These are phyloP conservation scores for Gephyroberyx darwinii DNA, from an alignment of 2,797 vertebrate genomes.

Conservation along the genomic window DNA sequence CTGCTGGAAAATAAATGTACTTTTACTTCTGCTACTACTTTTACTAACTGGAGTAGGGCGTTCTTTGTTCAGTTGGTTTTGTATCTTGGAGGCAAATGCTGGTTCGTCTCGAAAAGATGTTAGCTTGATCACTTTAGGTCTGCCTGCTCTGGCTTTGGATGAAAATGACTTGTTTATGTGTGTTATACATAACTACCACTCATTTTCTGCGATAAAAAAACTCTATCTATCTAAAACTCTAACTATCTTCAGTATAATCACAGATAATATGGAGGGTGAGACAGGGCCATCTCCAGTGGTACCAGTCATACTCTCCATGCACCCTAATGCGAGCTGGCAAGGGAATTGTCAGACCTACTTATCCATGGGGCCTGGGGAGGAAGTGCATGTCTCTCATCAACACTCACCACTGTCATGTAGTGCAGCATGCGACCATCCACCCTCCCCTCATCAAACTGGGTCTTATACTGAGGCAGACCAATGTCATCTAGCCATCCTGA, in stretches of 20 bases:
- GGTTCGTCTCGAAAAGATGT: too few species aligned
- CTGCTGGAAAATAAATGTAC: too few species aligned
- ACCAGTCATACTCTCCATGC: neutral
- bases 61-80: too few species aligned
- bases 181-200: neutral
- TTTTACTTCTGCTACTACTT: too few species aligned
- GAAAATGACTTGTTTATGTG: too few species aligned
- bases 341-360: slow-evolving; percentile 4
- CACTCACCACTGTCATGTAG: slow-evolving; percentile 96
- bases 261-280: slow-evolving; percentile 11
- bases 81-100: too few species aligned
- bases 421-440: slow-evolving; percentile 97
- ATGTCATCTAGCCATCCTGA: slow-evolving; percentile 98
- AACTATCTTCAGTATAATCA: neutral
- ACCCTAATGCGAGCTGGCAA: slow-evolving; percentile 40
- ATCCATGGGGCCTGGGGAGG: slow-evolving; percentile 12
- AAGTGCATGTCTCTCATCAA: slow-evolving; percentile 11
- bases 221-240: too few species aligned
- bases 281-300: slow-evolving; percentile 7
- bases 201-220: neutral
- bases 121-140: too few species aligned
- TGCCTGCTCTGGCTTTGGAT: too few species aligned
- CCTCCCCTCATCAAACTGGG: slow-evolving; percentile 96
- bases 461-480: slow-evolving; percentile 97
- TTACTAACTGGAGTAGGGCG: too few species aligned